Evolutionary conservation across 2,888 invertebrate species (phyloP).

Genomic region (Plebejus anna): DNA sequence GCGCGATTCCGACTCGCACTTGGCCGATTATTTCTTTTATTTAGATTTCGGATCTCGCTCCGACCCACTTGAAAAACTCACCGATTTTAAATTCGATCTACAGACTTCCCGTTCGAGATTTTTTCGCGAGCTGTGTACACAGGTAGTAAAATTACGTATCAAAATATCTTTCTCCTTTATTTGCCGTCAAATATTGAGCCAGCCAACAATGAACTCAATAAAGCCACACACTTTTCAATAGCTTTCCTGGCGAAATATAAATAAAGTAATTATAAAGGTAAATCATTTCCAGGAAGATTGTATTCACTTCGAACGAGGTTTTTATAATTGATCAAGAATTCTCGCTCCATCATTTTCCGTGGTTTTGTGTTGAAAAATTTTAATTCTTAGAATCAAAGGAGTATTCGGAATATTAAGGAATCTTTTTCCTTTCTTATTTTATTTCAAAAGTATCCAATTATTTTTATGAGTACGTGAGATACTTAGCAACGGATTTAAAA

Average conservation of each 20-base stretch:
- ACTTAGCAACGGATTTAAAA: not conserved
- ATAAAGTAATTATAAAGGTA: slow-evolving; percentile 20
- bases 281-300: not conserved
- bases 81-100: not conserved
- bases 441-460: not conserved
- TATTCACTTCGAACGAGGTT: not conserved
- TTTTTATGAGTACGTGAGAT: not conserved
- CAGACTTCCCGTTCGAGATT: not conserved
- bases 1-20: too few relatives aligned
- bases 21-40: not conserved
- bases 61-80: not conserved
- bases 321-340: slow-evolving; percentile 18
- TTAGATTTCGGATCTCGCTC: not conserved
- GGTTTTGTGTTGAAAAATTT: not conserved
- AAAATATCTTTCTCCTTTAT: slow-evolving; percentile 11
- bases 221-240: slow-evolving; percentile 16
- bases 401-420: not conserved
- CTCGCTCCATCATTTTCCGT: not conserved
- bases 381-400: not conserved
- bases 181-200: slow-evolving; percentile 15
- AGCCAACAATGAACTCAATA: slow-evolving; percentile 18
- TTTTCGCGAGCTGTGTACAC: not conserved
- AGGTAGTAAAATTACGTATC: slow-evolving; percentile 1
- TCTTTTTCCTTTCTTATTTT: not conserved
- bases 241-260: slow-evolving; percentile 10